Conservation (phyloP, 2,113 vertebrate species). For the Hystrix cristata region DNA sequence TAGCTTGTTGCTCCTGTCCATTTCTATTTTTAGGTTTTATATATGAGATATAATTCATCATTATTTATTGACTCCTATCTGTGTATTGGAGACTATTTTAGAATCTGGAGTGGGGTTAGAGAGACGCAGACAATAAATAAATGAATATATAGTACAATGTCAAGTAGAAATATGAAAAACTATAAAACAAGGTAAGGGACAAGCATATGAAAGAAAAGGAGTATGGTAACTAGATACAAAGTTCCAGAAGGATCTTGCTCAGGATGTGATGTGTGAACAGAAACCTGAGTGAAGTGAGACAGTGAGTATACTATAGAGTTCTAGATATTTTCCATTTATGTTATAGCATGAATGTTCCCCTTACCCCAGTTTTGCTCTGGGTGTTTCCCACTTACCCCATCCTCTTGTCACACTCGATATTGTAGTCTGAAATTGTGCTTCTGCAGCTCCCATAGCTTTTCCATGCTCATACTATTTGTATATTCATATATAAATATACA, state of each 20-base stretch:
- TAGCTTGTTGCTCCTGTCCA: background rate
- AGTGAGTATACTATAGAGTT: background rate
- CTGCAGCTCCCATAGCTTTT: background rate
- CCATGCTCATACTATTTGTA: background rate
- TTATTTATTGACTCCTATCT: constrained; percentile 36
- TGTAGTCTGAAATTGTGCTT: background rate
- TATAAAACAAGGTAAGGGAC: background rate
- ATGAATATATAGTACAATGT: background rate
- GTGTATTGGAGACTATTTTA: constrained; percentile 41
- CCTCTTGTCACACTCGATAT: background rate
- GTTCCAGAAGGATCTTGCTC: background rate
- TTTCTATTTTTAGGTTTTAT: constrained; percentile 58
- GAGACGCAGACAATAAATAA: constrained; percentile 11
- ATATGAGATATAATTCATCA: background rate
- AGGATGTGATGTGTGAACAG: background rate
- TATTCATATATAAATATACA: background rate
- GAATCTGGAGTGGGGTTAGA: background rate
- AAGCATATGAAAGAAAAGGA: background rate
- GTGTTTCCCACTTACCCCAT: background rate
- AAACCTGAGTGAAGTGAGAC: background rate
- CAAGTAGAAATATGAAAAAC: constrained; percentile 14
- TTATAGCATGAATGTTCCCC: too few relatives aligned
- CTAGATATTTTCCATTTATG: background rate
- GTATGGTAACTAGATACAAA: background rate
- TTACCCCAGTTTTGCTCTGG: background rate